Conservation (phyloP, 2,113 vertebrate species). For the Xenus cinereus region DNA sequence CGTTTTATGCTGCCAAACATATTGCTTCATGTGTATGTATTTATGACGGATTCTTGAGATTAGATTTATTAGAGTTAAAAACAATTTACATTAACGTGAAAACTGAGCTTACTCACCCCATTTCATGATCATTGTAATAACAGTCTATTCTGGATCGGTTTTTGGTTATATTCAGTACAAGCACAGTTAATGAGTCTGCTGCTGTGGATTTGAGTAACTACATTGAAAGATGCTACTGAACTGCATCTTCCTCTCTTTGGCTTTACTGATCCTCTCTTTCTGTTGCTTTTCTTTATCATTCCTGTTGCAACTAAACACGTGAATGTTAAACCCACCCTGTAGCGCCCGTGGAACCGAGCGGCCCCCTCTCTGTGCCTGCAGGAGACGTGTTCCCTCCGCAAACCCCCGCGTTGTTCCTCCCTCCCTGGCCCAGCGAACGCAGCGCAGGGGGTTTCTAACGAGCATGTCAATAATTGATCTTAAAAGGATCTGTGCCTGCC, state of each 20-base stretch:
- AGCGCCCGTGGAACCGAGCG: accelerated
- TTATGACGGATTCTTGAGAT: neutral
- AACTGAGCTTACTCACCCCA: neutral
- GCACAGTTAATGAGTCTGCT: neutral
- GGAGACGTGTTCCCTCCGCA: neutral
- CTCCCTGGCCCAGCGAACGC: accelerated
- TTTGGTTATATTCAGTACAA: neutral
- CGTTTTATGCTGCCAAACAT: neutral
- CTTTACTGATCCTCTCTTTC: neutral
- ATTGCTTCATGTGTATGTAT: neutral
- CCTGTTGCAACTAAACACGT: accelerated
- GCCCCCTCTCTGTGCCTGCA: accelerated
- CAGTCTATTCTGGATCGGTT: neutral
- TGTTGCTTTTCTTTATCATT: neutral
- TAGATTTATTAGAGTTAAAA: neutral
- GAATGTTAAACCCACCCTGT: accelerated
- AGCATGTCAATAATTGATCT: neutral
- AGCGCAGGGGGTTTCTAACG: neutral
- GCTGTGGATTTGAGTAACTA: neutral
- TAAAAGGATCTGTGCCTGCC: neutral
- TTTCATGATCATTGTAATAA: neutral
- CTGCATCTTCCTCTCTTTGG: neutral
- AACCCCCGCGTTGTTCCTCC: neutral
- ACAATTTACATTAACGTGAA: neutral
- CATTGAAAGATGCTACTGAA: neutral